Base-by-base conservation (phyloP, 2,113 vertebrate species). In the Poeciliopsis prolifica region DNA sequence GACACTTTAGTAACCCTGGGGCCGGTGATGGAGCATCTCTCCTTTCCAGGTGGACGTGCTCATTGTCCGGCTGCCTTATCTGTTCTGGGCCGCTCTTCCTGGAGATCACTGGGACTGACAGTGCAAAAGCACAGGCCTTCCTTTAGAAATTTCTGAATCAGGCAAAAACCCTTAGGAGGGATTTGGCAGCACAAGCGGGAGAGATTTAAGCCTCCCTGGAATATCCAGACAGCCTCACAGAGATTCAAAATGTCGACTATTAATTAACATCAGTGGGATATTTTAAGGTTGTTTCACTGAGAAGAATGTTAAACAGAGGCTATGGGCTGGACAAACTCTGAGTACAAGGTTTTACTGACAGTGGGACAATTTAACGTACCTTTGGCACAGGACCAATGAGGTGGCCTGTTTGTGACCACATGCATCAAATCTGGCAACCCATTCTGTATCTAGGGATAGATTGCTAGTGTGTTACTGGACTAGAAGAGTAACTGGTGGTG, bases 51-150 rank as follows among this genome's bases (percentile, higher is more conserved):
- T 83, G 87, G 89, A 91, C 88, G 71, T 51, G 81, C 82, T 86
- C 87, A 89, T 92, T 92, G 91, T 92, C 84, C 80, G 40, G 77
- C 80, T 51, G 86, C 81, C 87, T 92, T 91, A 91, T 92, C 90
- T 91, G 79, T 75, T 77, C 83, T 19, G 83, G 81, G 84, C 89
- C 90, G 84, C 84, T 88, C 75, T 75, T 83, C 71, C 87, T 78
- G 87, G 83, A 91, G 87, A 91, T 90, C 86, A 89, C 60, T 28
- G 60, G 40, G 77, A 72, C 81, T 80, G 87, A 90, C 83, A 61
- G 91, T 83, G 86, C 72, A 30, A 37, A 78, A 66, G 61, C 63
- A 2, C 9, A 60, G 68, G 63, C 78, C 71, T 78, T 83, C 81
- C 74, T 77, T 68, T 70, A 61, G 66, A 84, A 78, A 72, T 68